These are phyloP conservation scores for Trichoplusia ni DNA, from an alignment of 1,140 invertebrate genomes.

Conservation along the genomic window DNA sequence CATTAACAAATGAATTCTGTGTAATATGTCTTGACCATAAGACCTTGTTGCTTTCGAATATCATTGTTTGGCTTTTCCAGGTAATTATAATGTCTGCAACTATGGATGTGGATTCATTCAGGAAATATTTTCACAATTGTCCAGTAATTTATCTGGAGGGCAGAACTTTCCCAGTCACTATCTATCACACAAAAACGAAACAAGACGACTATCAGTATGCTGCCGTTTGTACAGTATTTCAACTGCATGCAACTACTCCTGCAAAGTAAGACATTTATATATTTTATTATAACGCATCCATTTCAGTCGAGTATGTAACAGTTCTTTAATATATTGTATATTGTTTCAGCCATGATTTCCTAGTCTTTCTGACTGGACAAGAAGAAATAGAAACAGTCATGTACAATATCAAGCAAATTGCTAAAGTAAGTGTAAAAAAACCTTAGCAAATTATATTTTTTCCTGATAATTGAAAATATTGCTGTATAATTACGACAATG, in stretches of 20 bases:
- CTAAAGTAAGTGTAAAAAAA: conserved; percentile 80
- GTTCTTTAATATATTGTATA: conserved; percentile 33
- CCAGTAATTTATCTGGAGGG: conserved; percentile 95
- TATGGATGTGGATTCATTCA: conserved; percentile 97
- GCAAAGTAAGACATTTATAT: conserved; percentile 85
- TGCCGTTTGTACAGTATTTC: conserved; percentile 93
- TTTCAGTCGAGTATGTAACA: not conserved
- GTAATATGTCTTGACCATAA: too few species aligned
- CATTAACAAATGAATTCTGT: too few species aligned
- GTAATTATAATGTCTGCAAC: conserved; percentile 97
- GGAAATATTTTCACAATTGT: conserved; percentile 93
- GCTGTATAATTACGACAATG: conserved; percentile 17
- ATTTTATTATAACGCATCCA: too few species aligned
- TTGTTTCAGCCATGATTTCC: conserved; percentile 90
- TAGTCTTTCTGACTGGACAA: conserved; percentile 99
- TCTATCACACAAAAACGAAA: conserved; percentile 88
- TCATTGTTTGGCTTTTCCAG: conserved; percentile 56
- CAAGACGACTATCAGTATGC: conserved; percentile 93
- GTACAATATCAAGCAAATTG: conserved; percentile 88
- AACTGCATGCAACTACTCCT: conserved; percentile 93
- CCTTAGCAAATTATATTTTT: not conserved
- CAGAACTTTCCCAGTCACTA: conserved; percentile 91
- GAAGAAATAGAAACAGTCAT: conserved; percentile 98
- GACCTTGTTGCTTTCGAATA: too few species aligned
- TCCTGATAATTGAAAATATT: not conserved